Base-by-base conservation (phyloP, 2,113 vertebrate genomes). In the Tricholaema leucomelas region DNA sequence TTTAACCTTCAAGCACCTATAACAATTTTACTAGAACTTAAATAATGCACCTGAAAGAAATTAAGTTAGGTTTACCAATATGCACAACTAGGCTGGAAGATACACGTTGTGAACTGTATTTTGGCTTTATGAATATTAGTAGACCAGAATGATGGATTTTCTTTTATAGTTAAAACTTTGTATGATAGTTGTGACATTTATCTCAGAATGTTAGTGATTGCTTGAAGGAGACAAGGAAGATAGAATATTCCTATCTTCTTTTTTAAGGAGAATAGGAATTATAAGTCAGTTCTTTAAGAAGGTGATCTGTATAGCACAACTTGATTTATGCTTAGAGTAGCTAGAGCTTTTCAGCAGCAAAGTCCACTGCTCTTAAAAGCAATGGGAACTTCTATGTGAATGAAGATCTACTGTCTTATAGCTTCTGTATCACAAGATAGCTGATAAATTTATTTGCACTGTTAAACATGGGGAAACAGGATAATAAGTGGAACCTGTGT, bases 1-100 rank as follows among this genome's bases (percentile, higher is more conserved):
- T 48, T 91, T 90, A 91, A 88, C 58, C 80, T 74, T 91, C 60
- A 50, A 92, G 24, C n/a, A 54, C 35, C 65, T 92, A 4, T 78
- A 75, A 61, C 24, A 90, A 40, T 74, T 81, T 35, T 82, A 42
- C 36, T 69, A 71, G 46, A 91, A 69, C 28, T 89, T 59, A 74
- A 40, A 52, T 77, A 8, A 6, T 76, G 54, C 30, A 71, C 14
- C 75, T 91, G 35, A 55, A 55, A 66, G 33, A 44, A 80, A 85
- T 48, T 38, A 64, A 71, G 30, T 42, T 10, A 70, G 18, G 31
- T 87, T 92, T 67, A 42, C 23, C 21, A 71, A 21, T 60, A 23
- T 35, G 10, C 46, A 70, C 23, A 60, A 28, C 1, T 4, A 18
- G 38, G 20, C 60, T 83, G 42, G 78, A 74, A 71, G 4, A 33